Evolutionary conservation across 2,888 invertebrate species (phyloP), one percentile per base, ranked within the genome.

Genomic region (Mechanitis mazaeus): DNA sequence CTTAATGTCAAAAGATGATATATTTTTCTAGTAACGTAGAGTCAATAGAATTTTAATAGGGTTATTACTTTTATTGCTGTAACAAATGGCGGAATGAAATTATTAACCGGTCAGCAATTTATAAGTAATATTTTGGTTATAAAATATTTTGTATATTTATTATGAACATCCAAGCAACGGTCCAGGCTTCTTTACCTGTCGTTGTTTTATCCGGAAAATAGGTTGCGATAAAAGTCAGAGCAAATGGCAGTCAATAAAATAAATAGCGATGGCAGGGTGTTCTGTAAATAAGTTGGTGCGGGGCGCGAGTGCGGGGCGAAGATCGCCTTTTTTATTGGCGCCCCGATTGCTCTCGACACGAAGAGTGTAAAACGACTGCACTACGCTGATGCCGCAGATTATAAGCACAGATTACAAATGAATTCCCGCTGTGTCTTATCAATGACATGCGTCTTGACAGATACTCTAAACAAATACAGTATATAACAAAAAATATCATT

Each of bases 311-410:
- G 83, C 85, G 81, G 85, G 87, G 88, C 84, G 86, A 83, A 87
- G 87, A 87, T 90, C 88, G 89, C 77, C 86, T 90, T 90, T 90
- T 91, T 91, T 91, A 91, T 91, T 90, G 90, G 84, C 86, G 88
- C 87, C 87, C 86, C 87, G 85, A 90, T 90, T 85, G 89, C 90
- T 87, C 90, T 90, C 86, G 85, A 88, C 87, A 88, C 87, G 85
- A 83, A 78, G 87, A 85, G 85, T 81, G 85, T 81, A 82, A 78
- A 76, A 70, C 69, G 74, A 70, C 72, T 75, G 74, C 79, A 77
- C 3, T 47, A 78, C 71, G 86, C 87, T 82, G 86, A 86, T 82
- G 74, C 76, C 67, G 80, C 87, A 86, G 89, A 88, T 89, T 81
- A 78, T 77, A 77, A 79, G 74, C 73, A 65, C 74, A 86, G 89